These are phyloP conservation scores for Procavia capensis DNA, from an alignment of 2,113 vertebrate genomes.

Conservation along the genomic window DNA sequence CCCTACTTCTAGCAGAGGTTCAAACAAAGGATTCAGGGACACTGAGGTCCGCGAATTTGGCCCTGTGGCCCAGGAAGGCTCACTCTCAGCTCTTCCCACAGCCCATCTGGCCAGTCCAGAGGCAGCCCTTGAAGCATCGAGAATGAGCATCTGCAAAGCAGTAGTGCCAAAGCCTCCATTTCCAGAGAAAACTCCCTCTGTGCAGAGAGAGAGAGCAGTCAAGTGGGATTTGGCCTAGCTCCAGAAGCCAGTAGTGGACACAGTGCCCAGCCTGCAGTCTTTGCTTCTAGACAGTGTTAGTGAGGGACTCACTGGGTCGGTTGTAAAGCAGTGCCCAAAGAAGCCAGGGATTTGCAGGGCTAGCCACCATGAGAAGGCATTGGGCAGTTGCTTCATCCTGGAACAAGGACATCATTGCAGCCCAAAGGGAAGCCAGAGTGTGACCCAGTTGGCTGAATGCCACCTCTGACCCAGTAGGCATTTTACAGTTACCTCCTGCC, in stretches of 20 bases:
- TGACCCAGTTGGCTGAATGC: conserved; percentile 35
- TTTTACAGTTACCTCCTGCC: conserved; percentile 52
- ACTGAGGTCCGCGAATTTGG: not conserved
- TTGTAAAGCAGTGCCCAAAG: not conserved
- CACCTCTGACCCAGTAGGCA: not conserved
- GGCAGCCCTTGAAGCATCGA: not conserved
- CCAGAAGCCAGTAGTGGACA: not conserved
- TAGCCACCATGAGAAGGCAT: not conserved
- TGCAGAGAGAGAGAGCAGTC: not conserved
- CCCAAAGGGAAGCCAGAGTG: not conserved
- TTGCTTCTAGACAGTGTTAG: not conserved
- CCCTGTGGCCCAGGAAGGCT: not conserved
- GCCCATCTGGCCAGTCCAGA: not conserved
- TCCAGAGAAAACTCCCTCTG: not conserved
- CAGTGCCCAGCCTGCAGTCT: not conserved
- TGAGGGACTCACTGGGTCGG: not conserved
- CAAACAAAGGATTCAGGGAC: not conserved
- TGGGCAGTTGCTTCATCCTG: not conserved
- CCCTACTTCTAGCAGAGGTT: not conserved
- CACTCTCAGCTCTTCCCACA: not conserved
- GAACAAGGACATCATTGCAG: not conserved
- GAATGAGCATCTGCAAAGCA: not conserved
- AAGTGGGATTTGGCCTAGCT: not conserved
- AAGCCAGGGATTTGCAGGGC: not conserved
- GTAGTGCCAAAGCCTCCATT: not conserved